Evolutionary conservation across 1,140 invertebrate species (phyloP).

Genomic region (Ctenoplectra terminalis): DNA sequence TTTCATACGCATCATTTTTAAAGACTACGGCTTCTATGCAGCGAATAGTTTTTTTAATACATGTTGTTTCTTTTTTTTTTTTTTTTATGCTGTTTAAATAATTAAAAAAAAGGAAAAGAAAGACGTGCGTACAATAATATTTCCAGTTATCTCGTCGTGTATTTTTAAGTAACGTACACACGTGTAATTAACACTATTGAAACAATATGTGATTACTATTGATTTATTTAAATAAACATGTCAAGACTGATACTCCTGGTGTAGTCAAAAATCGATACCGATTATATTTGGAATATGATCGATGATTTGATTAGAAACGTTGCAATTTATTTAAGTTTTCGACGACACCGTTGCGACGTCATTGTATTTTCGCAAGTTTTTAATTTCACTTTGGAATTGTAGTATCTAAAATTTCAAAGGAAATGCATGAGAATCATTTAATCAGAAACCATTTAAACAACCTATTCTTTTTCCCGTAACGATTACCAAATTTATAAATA

Average conservation of each 20-base stretch:
- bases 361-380: constrained; percentile 59
- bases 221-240: constrained; percentile 70
- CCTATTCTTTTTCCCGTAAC: too few species aligned
- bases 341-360: constrained; percentile 22
- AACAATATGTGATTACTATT: constrained; percentile 62
- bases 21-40: background rate
- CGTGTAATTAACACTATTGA: constrained; percentile 59
- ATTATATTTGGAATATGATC: background rate
- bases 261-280: constrained; percentile 6
- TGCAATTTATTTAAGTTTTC: constrained; percentile 22
- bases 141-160: constrained; percentile 49
- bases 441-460: too few species aligned
- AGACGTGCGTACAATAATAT: constrained; percentile 5
- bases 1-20: background rate
- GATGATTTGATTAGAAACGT: constrained; percentile 2
- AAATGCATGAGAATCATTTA: constrained; percentile 21
- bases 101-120: background rate
- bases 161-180: constrained; percentile 8
- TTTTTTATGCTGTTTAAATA: background rate
- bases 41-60: background rate
- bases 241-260: constrained; percentile 69
- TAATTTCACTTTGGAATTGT: constrained; percentile 61
- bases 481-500: too few species aligned
- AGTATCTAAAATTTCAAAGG: constrained; percentile 58
- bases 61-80: constrained; percentile 9